phyloP scores from a whole-genome alignment of 2,888 invertebrate species.

The Encarsia formosa region DNA sequence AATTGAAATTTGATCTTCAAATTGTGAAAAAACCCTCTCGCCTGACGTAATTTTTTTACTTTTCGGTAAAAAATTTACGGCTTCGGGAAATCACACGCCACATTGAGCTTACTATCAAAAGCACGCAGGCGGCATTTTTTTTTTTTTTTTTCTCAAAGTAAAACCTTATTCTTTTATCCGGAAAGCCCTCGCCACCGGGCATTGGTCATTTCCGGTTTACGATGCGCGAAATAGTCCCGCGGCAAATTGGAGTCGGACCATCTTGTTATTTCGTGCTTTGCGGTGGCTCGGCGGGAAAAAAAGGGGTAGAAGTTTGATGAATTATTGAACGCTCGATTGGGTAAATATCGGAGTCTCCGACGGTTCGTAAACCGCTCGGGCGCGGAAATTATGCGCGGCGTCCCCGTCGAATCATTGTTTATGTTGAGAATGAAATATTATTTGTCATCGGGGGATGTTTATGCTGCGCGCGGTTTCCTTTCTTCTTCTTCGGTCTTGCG shows the following conservation, averaged over 20 bases:
- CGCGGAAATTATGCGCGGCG: conserved; percentile 13
- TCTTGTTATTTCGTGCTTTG: conserved; percentile 15
- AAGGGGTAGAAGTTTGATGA: conserved; percentile 9
- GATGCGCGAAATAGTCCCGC: too few species aligned
- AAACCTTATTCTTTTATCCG: not conserved
- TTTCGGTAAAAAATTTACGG: too few species aligned
- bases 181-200: not conserved
- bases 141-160: not conserved
- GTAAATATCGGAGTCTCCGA: conserved; percentile 10
- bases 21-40: too few species aligned
- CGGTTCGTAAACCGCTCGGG: conserved; percentile 9
- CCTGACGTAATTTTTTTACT: too few species aligned
- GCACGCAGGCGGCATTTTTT: too few species aligned
- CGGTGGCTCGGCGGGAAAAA: not conserved
- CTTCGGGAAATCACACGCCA: too few species aligned
- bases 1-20: too few species aligned
- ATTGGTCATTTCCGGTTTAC: conserved; percentile 14
- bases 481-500: too few species aligned
- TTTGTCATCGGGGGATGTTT: not conserved
- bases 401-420: conserved; percentile 7
- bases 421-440: not conserved
- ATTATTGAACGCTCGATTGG: conserved; percentile 18
- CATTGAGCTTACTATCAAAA: too few species aligned
- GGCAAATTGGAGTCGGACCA: conserved; percentile 15
- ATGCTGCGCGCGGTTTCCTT: not conserved